Evolutionary conservation across 2,113 vertebrate species (phyloP).

Genomic region (Vombatus ursinus): DNA sequence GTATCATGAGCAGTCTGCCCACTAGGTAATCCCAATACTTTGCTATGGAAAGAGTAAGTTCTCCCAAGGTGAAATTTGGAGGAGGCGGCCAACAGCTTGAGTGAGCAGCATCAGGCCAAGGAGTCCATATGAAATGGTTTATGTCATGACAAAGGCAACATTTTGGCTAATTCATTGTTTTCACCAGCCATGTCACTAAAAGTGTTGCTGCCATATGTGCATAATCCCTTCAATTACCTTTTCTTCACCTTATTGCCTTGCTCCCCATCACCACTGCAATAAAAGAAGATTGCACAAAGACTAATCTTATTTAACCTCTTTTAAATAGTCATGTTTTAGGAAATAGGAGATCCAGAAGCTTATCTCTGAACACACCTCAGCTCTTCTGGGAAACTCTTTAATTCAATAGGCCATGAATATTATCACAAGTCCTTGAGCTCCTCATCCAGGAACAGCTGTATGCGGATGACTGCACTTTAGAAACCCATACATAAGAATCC

Average conservation of each 20-base stretch:
- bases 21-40: background rate
- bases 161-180: constrained; percentile 23
- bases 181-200: constrained; percentile 2
- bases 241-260: background rate
- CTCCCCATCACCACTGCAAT: background rate
- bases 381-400: constrained; percentile 36
- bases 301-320: constrained; percentile 1
- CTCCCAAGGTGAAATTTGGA: background rate
- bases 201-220: background rate
- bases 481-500: background rate
- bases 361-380: constrained; percentile 1
- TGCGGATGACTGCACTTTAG: background rate
- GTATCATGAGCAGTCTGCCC: background rate
- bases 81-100: background rate
- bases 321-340: background rate
- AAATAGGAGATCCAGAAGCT: background rate
- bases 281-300: constrained; percentile 4
- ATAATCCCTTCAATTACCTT: background rate
- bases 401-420: background rate
- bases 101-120: background rate
- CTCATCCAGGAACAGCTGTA: background rate
- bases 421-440: background rate
- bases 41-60: background rate
- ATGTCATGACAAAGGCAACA: background rate
- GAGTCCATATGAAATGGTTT: background rate